Percentiles rank a stretch among this genome's conserved stretches.
These are phyloP conservation scores for Chrysoperla carnea DNA, from an alignment of 1,140 invertebrate species.

Conservation along the genomic window DNA sequence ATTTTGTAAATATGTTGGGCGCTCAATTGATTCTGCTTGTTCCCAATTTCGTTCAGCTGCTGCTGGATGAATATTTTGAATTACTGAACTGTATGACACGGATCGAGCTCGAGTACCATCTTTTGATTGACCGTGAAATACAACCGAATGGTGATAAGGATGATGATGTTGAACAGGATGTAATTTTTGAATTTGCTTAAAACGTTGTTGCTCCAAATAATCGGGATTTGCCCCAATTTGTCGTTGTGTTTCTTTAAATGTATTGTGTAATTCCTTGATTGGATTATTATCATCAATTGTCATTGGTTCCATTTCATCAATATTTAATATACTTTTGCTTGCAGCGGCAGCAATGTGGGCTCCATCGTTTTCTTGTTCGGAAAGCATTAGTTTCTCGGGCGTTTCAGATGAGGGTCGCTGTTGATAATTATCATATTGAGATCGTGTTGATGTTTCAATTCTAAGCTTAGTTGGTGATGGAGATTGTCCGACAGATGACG, in stretches of 20 bases:
- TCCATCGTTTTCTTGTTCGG: slow-evolving; percentile 25
- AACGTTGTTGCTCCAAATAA: slow-evolving; percentile 11
- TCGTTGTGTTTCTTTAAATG: slow-evolving; percentile 13
- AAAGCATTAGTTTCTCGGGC: slow-evolving; percentile 14
- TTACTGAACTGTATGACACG: slow-evolving; percentile 29
- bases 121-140: slow-evolving; percentile 31
- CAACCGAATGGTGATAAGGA: slow-evolving; percentile 23
- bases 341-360: slow-evolving; percentile 25
- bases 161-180: slow-evolving; percentile 12
- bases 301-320: slow-evolving; percentile 30
- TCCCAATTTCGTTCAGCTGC: slow-evolving; percentile 15
- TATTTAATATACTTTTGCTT: slow-evolving; percentile 31
- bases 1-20: slow-evolving; percentile 26
- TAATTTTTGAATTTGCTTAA: slow-evolving; percentile 16
- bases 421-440: slow-evolving; percentile 5
- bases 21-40: slow-evolving; percentile 10
- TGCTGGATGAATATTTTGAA: slow-evolving; percentile 21
- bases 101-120: slow-evolving; percentile 24
- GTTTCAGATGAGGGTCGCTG: too few species aligned
- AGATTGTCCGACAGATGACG: too few species aligned
- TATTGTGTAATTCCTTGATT: slow-evolving; percentile 8
- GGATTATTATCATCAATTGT: slow-evolving; percentile 20
- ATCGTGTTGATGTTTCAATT: slow-evolving; percentile 7
- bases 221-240: slow-evolving; percentile 12
- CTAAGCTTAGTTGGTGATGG: slow-evolving; percentile 2